These are phyloP conservation scores for Meriones unguiculatus DNA, from an alignment of 2,113 vertebrate species.

Conservation along the genomic window DNA sequence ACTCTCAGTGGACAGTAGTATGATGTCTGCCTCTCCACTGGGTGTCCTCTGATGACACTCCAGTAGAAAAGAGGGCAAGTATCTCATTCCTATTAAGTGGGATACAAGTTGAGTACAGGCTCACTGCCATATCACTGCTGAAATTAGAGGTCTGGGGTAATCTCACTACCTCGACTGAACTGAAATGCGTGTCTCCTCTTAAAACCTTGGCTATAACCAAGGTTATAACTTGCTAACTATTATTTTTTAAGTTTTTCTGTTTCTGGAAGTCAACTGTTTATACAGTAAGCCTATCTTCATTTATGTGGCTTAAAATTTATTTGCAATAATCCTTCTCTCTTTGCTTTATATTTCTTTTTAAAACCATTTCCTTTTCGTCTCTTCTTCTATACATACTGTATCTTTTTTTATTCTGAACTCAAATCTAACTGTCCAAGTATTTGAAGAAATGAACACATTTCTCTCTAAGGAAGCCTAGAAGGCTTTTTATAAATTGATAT, in stretches of 20 bases:
- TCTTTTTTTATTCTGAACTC: slow-evolving; percentile 2
- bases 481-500: slow-evolving; percentile 4
- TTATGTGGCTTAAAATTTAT: not conserved
- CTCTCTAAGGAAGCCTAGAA: not conserved
- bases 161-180: not conserved
- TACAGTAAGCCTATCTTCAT: not conserved
- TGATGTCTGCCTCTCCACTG: not conserved
- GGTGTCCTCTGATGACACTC: not conserved
- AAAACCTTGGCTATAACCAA: not conserved
- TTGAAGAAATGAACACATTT: slow-evolving; percentile 36
- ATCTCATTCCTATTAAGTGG: not conserved
- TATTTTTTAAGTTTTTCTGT: not conserved
- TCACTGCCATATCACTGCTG: not conserved
- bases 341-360: slow-evolving; percentile 26
- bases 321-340: not conserved
- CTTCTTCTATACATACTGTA: not conserved
- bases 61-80: not conserved
- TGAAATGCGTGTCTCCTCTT: not conserved
- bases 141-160: not conserved
- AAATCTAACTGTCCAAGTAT: slow-evolving; percentile 22
- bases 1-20: accelerated
- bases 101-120: too few species aligned
- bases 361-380: slow-evolving; percentile 22
- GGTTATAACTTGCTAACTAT: not conserved
- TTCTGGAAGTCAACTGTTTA: not conserved